Evolutionary conservation across 1,140 invertebrate species (phyloP), one percentile per base, ranked within the genome.

Genomic region (Asobara japonica): DNA sequence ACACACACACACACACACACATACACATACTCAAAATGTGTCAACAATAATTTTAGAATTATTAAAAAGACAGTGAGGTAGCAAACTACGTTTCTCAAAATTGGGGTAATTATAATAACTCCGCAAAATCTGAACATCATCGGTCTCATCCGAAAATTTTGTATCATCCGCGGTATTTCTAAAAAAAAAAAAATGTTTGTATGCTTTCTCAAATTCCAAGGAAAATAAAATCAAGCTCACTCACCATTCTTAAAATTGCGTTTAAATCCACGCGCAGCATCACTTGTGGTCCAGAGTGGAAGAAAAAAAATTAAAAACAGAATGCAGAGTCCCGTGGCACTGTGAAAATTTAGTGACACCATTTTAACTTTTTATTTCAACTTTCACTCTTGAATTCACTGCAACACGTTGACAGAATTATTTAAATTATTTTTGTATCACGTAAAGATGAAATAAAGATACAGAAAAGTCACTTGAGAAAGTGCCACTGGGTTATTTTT

Each of bases 221-320:
- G 73, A 77, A 80, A 80, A 73, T 76, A 79, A 78, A 73, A 30
- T 27, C 13, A 56, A 45, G 29, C 11, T 3, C n/a, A 76, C 78
- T 83, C 51, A 80, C 83, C 80, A 65, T 82, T 78, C 48, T 77
- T 83, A 60, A 73, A 74, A 62, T 69, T 80, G 36, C 80, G 81
- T 18, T 82, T 78, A 77, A 81, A 83, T 77, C 80, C 79, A 48
- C 79, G 81, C 64, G 67, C 76, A 16, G 78, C 82, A 69, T 77
- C 76, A 60, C 74, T 77, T 61, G 75, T 74, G 65, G 76, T 72
- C 78, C 77, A 80, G n/a, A 78, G 36, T 13, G 61, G 73, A 7
- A 80, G 27, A 71, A 85, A 51, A 67, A 75, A 80, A 41, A 77
- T 71, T 60, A 81, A 64, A 66, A 83, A 62, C 16, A 78, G n/a